phyloP scores from a whole-genome alignment of 2,113 vertebrate species.

The Oncorhynchus masou region DNA sequence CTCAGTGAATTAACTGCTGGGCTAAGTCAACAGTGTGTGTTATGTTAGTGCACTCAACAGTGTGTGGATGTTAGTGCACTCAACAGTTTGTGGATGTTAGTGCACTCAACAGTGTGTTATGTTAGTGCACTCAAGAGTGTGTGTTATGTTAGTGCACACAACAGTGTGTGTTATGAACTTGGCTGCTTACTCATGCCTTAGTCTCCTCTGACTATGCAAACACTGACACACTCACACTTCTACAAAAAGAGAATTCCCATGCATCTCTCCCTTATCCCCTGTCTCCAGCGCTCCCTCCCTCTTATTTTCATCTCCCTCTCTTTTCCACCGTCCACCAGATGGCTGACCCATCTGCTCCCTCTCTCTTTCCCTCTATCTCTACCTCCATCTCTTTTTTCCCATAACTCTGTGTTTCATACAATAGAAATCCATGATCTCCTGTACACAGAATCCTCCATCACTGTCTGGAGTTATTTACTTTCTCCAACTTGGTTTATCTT shows the following conservation, averaged over 20 bases:
- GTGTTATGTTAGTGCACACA: too few species aligned
- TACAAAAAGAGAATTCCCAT: constrained; percentile 33
- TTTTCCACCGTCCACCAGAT: constrained; percentile 76
- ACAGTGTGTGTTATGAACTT: constrained; percentile 21
- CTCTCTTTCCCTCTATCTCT: constrained; percentile 51
- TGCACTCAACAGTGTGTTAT: too few species aligned
- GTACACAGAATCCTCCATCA: constrained; percentile 56
- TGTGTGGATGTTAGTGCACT: too few species aligned
- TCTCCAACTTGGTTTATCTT: constrained; percentile 34
- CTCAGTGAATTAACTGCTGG: too few species aligned
- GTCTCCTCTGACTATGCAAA: constrained; percentile 40
- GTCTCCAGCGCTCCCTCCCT: constrained; percentile 48
- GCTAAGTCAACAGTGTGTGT: too few species aligned
- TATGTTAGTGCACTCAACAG: too few species aligned
- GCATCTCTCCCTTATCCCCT: constrained; percentile 24
- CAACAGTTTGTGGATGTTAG: too few species aligned
- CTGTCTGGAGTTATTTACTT: constrained; percentile 12
- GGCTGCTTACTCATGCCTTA: constrained; percentile 48
- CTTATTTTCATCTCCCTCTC: constrained; percentile 67
- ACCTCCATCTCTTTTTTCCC: constrained; percentile 42
- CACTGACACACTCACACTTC: constrained; percentile 28
- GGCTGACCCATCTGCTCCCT: constrained; percentile 80
- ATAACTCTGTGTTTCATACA: constrained; percentile 55
- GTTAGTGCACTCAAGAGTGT: too few species aligned
- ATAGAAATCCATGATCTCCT: constrained; percentile 61